A percentile compares a stretch with the other conserved stretches of the same genome.
phyloP scores from a whole-genome alignment of 2,797 vertebrate species.

The Lemur catta region DNA sequence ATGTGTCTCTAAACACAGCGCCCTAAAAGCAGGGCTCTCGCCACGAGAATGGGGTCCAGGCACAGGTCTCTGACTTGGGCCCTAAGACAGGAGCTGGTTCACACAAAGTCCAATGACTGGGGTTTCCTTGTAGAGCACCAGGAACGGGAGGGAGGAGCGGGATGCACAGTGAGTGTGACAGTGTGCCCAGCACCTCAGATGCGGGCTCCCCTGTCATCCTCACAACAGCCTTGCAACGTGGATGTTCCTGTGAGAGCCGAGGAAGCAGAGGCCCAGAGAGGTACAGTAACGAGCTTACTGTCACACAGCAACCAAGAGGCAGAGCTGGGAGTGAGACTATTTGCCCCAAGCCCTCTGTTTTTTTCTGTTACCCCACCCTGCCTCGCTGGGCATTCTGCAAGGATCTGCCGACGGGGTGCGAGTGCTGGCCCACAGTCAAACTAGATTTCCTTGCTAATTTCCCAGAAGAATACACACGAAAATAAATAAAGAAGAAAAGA shows the following conservation, averaged over 20 bases:
- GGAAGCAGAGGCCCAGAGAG: background rate
- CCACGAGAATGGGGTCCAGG: background rate
- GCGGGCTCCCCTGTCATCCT: too few relatives aligned
- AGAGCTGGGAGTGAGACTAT: background rate
- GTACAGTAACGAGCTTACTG: fast-evolving
- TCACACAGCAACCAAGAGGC: background rate
- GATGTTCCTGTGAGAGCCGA: background rate
- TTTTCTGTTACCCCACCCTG: background rate
- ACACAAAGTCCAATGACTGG: background rate
- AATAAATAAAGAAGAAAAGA: background rate
- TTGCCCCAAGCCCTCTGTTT: background rate
- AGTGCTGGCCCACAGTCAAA: background rate
- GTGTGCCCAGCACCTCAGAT: background rate
- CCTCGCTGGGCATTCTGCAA: background rate
- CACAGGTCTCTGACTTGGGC: background rate
- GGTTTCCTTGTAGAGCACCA: fast-evolving
- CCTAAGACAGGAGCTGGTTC: background rate
- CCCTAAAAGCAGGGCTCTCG: background rate
- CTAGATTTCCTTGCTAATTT: conserved; percentile 38
- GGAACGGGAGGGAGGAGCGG: background rate
- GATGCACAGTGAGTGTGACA: background rate
- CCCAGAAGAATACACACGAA: conserved; percentile 33
- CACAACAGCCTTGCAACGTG: background rate
- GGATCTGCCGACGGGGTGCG: background rate
- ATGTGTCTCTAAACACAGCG: background rate